phyloP scores from a whole-genome alignment of 2,113 vertebrate species.

The Solea solea region DNA sequence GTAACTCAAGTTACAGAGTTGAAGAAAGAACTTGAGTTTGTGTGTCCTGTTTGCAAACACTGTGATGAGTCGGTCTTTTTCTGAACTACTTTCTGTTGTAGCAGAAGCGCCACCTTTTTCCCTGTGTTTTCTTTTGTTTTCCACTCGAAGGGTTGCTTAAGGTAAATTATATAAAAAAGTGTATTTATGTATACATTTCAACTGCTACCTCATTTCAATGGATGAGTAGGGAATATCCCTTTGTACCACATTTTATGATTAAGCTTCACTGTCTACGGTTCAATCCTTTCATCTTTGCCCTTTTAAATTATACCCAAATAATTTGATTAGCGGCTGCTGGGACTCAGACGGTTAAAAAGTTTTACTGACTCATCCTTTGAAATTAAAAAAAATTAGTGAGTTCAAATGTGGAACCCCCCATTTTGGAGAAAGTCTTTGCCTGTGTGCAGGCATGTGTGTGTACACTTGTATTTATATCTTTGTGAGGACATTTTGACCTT shows the following conservation, averaged over 20 bases:
- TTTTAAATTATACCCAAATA: too few species aligned
- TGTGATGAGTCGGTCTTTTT: constrained; percentile 46
- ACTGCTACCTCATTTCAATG: not conserved
- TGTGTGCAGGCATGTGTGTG: too few species aligned
- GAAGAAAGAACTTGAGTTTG: constrained; percentile 64
- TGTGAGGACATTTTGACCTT: too few species aligned
- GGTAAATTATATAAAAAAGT: too few species aligned
- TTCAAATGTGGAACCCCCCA: too few species aligned
- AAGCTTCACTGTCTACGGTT: not conserved
- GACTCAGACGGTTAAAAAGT: too few species aligned
- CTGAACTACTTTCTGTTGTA: constrained; percentile 32
- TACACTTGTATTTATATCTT: too few species aligned
- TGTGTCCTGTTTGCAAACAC: constrained; percentile 57
- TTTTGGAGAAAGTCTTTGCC: too few species aligned
- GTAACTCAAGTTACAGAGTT: constrained; percentile 45
- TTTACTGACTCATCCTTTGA: too few species aligned
- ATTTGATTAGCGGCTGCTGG: too few species aligned
- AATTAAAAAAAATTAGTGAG: too few species aligned
- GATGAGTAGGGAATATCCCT: not conserved
- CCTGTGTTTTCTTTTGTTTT: not conserved
- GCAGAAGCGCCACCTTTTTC: constrained; percentile 2
- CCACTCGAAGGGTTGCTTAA: not conserved
- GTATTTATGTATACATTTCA: not conserved
- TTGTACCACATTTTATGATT: not conserved
- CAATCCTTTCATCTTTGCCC: too few species aligned